Evolutionary conservation across 2,797 vertebrate species (phyloP).

Genomic region (Malurus splendens): DNA sequence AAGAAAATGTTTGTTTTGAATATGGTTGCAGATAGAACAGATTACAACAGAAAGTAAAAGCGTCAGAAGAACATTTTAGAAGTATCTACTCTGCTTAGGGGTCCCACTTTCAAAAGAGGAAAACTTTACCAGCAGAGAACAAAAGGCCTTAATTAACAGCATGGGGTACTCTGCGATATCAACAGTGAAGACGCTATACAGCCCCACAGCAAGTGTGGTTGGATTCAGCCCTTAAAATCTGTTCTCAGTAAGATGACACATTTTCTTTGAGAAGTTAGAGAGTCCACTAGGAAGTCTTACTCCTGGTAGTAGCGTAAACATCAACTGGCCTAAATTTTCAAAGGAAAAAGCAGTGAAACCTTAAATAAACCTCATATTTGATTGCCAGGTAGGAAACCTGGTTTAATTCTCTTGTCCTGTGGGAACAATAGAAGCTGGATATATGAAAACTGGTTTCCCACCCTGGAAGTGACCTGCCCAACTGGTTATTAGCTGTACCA

Average conservation of each 20-base stretch:
- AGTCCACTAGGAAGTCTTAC: background rate
- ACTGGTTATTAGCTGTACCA: slow-evolving; percentile 11
- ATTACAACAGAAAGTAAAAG: background rate
- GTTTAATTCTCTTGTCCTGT: background rate
- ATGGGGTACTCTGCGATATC: rapidly evolving
- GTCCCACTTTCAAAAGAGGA: background rate
- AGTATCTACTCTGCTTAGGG: background rate
- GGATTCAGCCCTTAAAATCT: background rate
- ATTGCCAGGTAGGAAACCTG: background rate
- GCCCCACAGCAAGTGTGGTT: background rate
- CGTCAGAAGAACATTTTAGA: background rate
- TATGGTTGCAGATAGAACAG: background rate
- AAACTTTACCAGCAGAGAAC: background rate
- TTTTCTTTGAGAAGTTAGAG: background rate
- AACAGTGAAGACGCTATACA: background rate
- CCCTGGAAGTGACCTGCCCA: background rate
- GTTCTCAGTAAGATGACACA: background rate
- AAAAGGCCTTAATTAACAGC: background rate
- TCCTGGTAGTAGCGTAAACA: background rate
- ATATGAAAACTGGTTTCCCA: slow-evolving; percentile 9
- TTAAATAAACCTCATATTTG: background rate
- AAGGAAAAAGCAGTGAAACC: background rate
- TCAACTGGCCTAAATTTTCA: background rate
- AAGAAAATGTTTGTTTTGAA: slow-evolving; percentile 21
- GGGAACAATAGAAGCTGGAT: background rate